These are phyloP conservation scores for Oikopleura vanhoeffeni DNA, from an alignment of 23 tunicate genomes.

Conservation along the genomic window DNA sequence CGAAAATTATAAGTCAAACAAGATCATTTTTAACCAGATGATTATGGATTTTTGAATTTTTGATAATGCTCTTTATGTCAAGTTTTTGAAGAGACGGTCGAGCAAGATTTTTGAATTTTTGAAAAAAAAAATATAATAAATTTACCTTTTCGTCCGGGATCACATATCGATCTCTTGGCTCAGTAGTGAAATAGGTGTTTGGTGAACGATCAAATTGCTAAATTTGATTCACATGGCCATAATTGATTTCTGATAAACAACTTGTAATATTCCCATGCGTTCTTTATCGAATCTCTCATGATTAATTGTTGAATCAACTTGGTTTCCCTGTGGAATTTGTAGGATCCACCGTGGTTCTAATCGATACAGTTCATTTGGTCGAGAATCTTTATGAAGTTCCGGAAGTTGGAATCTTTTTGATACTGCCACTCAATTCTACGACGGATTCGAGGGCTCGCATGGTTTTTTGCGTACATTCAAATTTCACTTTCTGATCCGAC, in stretches of 20 bases:
- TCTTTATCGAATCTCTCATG: neutral
- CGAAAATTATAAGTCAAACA: no score
- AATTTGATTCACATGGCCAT: neutral
- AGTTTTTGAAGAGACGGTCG: no score
- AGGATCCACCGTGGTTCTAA: neutral
- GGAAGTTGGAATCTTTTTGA: neutral
- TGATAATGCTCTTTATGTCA: no score
- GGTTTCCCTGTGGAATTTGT: neutral
- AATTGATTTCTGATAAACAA: neutral
- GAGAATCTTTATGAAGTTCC: neutral
- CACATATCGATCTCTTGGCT: neutral
- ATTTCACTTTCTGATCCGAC: neutral
- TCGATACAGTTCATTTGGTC: neutral
- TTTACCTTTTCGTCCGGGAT: neutral
- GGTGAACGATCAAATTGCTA: neutral
- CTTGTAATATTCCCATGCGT: neutral
- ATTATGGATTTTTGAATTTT: no score
- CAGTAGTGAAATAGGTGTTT: neutral
- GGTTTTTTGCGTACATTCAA: neutral
- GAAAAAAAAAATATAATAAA: no score
- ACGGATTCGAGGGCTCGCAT: neutral
- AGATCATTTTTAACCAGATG: no score
- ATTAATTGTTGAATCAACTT: neutral
- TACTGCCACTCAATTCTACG: neutral
- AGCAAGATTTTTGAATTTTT: no score